Base-by-base conservation (phyloP, 1,140 invertebrate species). In the Bombus pascuorum region DNA sequence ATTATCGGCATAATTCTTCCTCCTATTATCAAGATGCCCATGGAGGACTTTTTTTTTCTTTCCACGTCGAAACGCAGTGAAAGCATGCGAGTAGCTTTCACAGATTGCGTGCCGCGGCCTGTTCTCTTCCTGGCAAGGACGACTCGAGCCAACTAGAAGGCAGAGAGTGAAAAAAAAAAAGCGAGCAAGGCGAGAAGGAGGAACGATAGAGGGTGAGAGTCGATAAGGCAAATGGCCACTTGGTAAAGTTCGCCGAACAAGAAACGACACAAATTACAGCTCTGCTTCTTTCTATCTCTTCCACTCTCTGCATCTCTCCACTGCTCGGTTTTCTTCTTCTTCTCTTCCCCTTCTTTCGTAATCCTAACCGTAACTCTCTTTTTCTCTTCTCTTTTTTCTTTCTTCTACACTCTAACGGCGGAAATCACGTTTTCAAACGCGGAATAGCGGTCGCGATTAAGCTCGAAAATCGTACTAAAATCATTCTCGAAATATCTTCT, bases 151-250 rank as follows among this genome's bases (percentile, higher is more conserved):
- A 32, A 42, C 53, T 18, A 34, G 68, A 70, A 25, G 34, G 70
- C 28, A 28, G 37, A 62, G 42, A 68, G 44, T 6, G 62, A 65
- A 75, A 75, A 68, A 62, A 39, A 42, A 87, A 87, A 39, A 15
- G 22, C 37, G 53, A 66, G n/a, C 32, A 59, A 44, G 57, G 68
- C 72, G 62, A 81, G 73, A 79, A 74, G 42, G n/a, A 74, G 57
- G 73, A 53, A 74, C 70, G 62, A 42, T 28, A 44, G 77, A 85
- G 77, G 72, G 86, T 86, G 89, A 86, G 85, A 93, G 89, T 92
- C 92, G 92, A 94, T 94, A 93, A 94, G 91, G 86, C 87, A 91
- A 93, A 93, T 92, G 87, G 88, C 86, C 86, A 91, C 91, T 93
- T 91, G 83, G 87, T 91, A 88, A 91, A 92, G 89, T 94, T 93